Evolutionary conservation across 2,113 vertebrate species (phyloP), one percentile per base, ranked within the genome.

Genomic region (Euleptes europaea): DNA sequence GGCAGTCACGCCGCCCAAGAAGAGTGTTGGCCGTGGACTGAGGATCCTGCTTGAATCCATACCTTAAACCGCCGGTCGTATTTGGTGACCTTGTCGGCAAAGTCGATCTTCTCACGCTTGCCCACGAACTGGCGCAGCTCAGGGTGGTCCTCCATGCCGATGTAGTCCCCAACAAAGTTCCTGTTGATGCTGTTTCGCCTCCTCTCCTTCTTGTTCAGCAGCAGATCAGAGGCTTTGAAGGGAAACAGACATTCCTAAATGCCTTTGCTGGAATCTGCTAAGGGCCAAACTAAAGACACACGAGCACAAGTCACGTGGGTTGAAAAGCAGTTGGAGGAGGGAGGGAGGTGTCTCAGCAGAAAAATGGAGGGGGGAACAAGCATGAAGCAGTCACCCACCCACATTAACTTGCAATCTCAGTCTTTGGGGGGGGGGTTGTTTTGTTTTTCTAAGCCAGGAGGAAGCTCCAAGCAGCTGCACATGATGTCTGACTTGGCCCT

Each of bases 141-240:
- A 0, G 99, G 98, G 69, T 96, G 95, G 80, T 99, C 98, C 0
- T 99, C 99, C 98, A 99, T 98, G 28, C 99, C 99, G 19, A 99
- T 96, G 89, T 99, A 99, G 93, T 99, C 99, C 0, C 99, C 99
- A 1, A 99, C 96, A 86, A 99, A 99, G 93, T 99, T 99, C 89
- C 99, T 97, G 95, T 99, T 99, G 81, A 99, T 97, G 93, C 99
- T 99, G 96, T 99, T 98, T 80, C 97, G 95, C 88, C 98, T 95
- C 44, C 99, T 96, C 91, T 99, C 99, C 80, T 99, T 99, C 90
- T 97, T 97, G 95, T 98, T 99, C 90, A 99, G 80, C 91, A 99
- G 91, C 77, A 99, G 96, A 93, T 99, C 98, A 28, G 98, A 99
- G 19, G 99, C 98, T 99, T 83, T 38, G 35, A 8, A 19, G 35